phyloP scores from a whole-genome alignment of 2,797 vertebrate genomes.

The Paratrypauchen microcephalus region DNA sequence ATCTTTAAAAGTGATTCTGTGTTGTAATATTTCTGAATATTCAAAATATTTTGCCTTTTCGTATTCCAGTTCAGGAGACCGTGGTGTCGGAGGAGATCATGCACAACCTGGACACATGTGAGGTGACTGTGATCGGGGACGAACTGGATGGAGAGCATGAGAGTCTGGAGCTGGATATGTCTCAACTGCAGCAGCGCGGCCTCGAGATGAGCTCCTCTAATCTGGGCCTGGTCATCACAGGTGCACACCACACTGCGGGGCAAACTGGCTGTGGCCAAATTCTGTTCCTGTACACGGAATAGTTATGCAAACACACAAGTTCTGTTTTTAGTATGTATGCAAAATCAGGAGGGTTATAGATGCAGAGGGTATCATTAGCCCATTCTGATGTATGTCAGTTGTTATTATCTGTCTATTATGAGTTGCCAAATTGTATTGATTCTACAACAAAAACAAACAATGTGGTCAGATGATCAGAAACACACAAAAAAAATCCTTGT shows the following conservation, averaged over 20 bases:
- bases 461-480: neutral
- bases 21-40: neutral
- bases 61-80: constrained; percentile 89
- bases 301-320: neutral
- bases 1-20: neutral
- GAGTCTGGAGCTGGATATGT: constrained; percentile 88
- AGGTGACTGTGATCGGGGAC: constrained; percentile 89
- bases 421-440: too few species aligned
- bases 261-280: neutral
- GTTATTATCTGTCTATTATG: too few species aligned
- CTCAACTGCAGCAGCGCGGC: constrained; percentile 86
- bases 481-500: too few species aligned
- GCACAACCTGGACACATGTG: constrained; percentile 96
- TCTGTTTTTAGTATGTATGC: neutral
- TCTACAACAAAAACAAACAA: neutral
- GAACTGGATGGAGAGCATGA: constrained; percentile 92
- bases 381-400: neutral
- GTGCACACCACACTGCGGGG: constrained; percentile 62
- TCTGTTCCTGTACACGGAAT: neutral
- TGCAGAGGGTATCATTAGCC: neutral
- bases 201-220: constrained; percentile 90
- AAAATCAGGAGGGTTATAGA: neutral
- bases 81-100: constrained; percentile 98
- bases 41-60: neutral
- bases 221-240: constrained; percentile 88